Evolutionary conservation across 2,888 invertebrate genomes (phyloP).

Genomic region (Luffia ferchaultella): DNA sequence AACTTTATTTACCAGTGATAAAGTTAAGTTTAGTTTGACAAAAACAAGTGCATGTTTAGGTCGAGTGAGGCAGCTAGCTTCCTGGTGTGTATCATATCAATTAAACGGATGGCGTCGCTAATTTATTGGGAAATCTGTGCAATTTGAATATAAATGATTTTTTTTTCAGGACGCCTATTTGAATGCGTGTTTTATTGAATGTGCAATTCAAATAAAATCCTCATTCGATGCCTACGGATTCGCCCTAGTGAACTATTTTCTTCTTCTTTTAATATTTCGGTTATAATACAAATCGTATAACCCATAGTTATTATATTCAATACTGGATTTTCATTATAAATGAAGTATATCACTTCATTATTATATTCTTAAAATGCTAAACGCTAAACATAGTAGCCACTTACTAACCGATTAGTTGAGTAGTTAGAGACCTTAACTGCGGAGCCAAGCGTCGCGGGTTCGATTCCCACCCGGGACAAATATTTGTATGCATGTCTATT

Average conservation of each 20-base stretch:
- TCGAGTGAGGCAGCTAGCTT: slow-evolving; percentile 38
- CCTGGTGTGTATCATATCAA: slow-evolving; percentile 56
- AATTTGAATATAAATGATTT: slow-evolving; percentile 14
- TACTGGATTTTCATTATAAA: not conserved
- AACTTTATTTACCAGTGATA: slow-evolving; percentile 13
- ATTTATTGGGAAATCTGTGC: slow-evolving; percentile 54
- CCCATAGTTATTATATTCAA: not conserved
- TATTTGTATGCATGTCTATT: too few species aligned
- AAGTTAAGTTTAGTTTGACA: slow-evolving; percentile 18
- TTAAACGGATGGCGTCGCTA: slow-evolving; percentile 47
- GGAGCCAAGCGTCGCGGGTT: too few species aligned
- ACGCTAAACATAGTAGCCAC: too few species aligned
- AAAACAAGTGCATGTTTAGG: slow-evolving; percentile 27
- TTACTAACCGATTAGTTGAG: too few species aligned
- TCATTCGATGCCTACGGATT: too few species aligned
- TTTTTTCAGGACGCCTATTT: too few species aligned
- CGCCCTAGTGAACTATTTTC: too few species aligned
- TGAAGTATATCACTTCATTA: too few species aligned
- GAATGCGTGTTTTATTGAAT: not conserved
- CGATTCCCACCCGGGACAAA: too few species aligned
- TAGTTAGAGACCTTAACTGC: too few species aligned
- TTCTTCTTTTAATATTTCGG: too few species aligned
- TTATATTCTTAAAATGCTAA: too few species aligned
- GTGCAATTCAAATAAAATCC: not conserved
- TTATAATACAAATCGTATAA: not conserved